Evolutionary conservation across 2,888 invertebrate species (phyloP).

Genomic region (Caenorhabditis sp.): DNA sequence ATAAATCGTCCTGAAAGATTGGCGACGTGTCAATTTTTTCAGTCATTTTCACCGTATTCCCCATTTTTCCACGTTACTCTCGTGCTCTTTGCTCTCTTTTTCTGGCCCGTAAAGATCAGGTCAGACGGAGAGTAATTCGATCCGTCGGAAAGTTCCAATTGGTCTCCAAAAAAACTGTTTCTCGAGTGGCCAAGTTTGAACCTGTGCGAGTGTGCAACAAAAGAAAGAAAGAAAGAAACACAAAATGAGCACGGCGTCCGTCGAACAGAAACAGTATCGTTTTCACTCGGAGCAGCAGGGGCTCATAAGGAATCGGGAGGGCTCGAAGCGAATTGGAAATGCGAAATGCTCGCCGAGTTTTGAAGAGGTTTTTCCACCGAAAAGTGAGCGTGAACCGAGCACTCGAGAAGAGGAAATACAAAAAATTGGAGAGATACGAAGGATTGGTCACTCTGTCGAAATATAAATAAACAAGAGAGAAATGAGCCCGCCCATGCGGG

Average conservation of each 20-base stretch:
- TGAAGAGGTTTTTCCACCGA: constrained; percentile 48
- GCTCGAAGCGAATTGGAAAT: constrained; percentile 20
- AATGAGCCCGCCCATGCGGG: neutral
- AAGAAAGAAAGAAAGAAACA: constrained; percentile 11
- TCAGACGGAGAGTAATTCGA: constrained; percentile 17
- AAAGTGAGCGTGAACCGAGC: constrained; percentile 51
- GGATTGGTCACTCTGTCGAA: constrained; percentile 24
- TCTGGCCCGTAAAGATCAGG: neutral
- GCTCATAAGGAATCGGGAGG: neutral
- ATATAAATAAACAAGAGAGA: neutral
- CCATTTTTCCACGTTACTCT: neutral
- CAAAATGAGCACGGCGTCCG: constrained; percentile 13
- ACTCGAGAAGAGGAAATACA: constrained; percentile 52
- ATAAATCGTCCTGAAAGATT: too few relatives aligned
- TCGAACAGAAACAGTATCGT: constrained; percentile 13
- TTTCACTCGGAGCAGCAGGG: constrained; percentile 1
- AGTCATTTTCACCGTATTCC: too few relatives aligned
- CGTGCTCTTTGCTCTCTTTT: constrained; percentile 13
- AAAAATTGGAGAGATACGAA: constrained; percentile 46
- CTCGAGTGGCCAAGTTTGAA: constrained; percentile 21
- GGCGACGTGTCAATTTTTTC: too few relatives aligned
- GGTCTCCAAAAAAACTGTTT: constrained; percentile 5
- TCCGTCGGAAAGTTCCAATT: constrained; percentile 37
- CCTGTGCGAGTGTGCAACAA: neutral
- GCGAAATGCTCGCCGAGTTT: constrained; percentile 38